Evolutionary conservation across 2,797 vertebrate genomes (phyloP).

Genomic region (Lagorchestes hirsutus): DNA sequence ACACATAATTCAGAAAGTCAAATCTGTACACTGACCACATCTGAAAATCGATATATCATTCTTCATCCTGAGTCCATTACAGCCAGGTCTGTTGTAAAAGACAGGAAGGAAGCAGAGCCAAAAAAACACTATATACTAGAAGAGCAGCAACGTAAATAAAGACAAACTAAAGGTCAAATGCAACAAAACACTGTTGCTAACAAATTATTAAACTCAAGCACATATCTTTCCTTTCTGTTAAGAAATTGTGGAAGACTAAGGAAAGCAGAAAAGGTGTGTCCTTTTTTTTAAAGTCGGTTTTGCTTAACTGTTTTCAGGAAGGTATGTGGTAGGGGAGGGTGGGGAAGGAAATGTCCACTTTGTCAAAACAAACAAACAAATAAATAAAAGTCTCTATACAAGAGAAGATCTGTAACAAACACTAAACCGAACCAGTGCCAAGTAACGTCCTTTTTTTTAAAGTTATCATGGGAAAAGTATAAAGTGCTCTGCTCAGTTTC

Average conservation of each 20-base stretch:
- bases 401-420: neutral
- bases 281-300: neutral
- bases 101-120: neutral
- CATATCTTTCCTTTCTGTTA: neutral
- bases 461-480: neutral
- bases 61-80: neutral
- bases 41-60: neutral
- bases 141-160: neutral
- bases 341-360: neutral
- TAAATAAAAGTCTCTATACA: neutral
- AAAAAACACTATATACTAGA: neutral
- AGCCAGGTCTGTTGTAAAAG: neutral
- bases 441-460: neutral
- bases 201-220: neutral
- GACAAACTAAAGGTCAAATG: neutral
- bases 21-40: neutral
- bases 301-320: neutral
- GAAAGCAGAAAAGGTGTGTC: neutral
- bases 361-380: neutral
- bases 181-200: neutral
- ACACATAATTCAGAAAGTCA: neutral
- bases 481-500: neutral
- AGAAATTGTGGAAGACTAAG: neutral
- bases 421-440: neutral
- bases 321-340: neutral